Evolutionary conservation across 2,797 vertebrate genomes (phyloP).

Genomic region (Sebastolobus altivelis): DNA sequence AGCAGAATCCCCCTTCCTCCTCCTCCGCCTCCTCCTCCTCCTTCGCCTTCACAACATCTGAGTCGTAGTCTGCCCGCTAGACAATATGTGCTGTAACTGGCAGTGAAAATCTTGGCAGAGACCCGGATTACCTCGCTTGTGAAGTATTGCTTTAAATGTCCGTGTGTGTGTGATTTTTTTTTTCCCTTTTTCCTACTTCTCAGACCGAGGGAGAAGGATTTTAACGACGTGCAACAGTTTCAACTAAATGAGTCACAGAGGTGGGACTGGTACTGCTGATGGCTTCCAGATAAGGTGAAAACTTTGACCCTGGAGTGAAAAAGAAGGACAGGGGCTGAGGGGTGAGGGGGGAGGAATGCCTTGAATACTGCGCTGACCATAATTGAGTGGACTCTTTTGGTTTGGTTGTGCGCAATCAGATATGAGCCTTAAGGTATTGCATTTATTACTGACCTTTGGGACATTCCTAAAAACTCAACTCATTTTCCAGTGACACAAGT

Average conservation of each 20-base stretch:
- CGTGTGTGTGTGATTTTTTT: slow-evolving; percentile 18
- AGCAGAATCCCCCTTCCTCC: slow-evolving; percentile 62
- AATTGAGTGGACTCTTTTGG: slow-evolving; percentile 48
- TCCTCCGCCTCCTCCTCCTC: slow-evolving; percentile 38
- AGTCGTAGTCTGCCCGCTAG: slow-evolving; percentile 63
- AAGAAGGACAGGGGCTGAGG: slow-evolving; percentile 60
- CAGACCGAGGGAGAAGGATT: slow-evolving; percentile 49
- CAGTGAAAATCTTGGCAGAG: slow-evolving; percentile 76
- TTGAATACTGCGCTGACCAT: slow-evolving; percentile 46
- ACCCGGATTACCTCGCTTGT: slow-evolving; percentile 73
- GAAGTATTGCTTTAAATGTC: slow-evolving; percentile 74
- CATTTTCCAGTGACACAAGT: slow-evolving; percentile 22
- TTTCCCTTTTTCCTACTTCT: slow-evolving; percentile 32
- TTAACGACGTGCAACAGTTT: slow-evolving; percentile 77
- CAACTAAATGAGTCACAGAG: slow-evolving; percentile 80
- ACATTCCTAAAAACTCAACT: slow-evolving; percentile 31
- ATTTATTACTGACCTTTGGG: slow-evolving; percentile 46
- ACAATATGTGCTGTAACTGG: slow-evolving; percentile 73
- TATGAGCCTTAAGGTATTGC: slow-evolving; percentile 31
- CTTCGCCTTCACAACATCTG: slow-evolving; percentile 66
- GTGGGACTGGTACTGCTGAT: slow-evolving; percentile 81
- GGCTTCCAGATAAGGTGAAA: slow-evolving; percentile 85
- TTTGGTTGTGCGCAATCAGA: slow-evolving; percentile 45
- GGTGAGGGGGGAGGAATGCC: slow-evolving; percentile 53
- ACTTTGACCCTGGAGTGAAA: slow-evolving; percentile 79